Base-by-base conservation (phyloP, 2,113 vertebrate genomes). In the Tupaia chinensis region DNA sequence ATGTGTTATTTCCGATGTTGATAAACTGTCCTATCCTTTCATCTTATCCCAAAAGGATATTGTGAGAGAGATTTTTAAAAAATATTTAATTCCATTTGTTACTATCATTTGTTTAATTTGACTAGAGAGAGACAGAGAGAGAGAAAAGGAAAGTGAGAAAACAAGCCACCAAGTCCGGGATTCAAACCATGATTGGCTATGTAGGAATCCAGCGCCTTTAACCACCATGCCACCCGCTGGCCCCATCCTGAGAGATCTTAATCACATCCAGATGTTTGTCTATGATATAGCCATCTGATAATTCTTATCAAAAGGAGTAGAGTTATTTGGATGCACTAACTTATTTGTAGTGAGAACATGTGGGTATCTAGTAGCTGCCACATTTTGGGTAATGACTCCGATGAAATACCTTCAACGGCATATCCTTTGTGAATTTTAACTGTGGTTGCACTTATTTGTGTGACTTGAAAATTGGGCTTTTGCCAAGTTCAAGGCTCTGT, bases 361-460 rank as follows among this genome's bases (percentile, higher is more conserved):
- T 77, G 63, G 61, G 80, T 27, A 60, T 22, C n/a, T 94, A 11
- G 60, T 63, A 29, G 58, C 68, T n/a, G 7, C 78, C 19, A 27
- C 29, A 13, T 82, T 80, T 89, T 82, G 70, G 44, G 29, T 82
- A 66, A 87, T 25, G 81, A 15, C 27, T 70, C 56, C 65, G 70
- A 90, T 19, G 25, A 65, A 32, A 11, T 20, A 61, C 65, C 17
- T 60, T 78, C 1, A 19, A 0, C 66, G 34, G 89, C 44, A 44
- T 44, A 14, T 20, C 72, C 34, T 53, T 89, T 88, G 53, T 82
- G 17, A 61, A 53, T 89, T 95, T 70, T 91, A 94, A 87, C 20
- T 44, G 14, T 56, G 78, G 32, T 78, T 70, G 56, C 17, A 96
- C 11, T 72, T 32, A 22, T n/a, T 72, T 32, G 25, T n/a, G 65